phyloP scores from a whole-genome alignment of 2,797 vertebrate genomes.

The Lacerta bilineata region DNA sequence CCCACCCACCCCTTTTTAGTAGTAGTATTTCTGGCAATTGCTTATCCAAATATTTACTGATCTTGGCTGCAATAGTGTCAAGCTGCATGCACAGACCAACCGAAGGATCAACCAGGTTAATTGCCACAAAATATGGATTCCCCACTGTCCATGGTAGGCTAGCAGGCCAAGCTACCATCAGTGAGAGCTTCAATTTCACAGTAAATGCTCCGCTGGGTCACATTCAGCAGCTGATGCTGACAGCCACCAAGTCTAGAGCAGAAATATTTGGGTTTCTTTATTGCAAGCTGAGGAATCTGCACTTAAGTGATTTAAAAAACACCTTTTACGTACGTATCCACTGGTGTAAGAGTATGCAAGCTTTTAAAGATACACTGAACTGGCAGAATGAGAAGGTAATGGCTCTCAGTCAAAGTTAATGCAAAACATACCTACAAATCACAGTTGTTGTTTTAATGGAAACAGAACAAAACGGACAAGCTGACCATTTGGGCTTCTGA shows the following conservation, averaged over 20 bases:
- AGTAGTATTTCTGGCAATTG: background rate
- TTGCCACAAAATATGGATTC: conserved; percentile 8
- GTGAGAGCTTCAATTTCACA: conserved; percentile 27
- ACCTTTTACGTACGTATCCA: too few relatives aligned
- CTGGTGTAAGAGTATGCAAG: background rate
- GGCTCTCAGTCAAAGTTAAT: too few relatives aligned
- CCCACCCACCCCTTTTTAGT: too few relatives aligned
- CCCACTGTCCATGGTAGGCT: background rate
- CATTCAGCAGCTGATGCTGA: conserved; percentile 4
- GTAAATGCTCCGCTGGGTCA: background rate
- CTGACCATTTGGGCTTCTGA: background rate
- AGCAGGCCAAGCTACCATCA: background rate
- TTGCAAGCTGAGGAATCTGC: background rate
- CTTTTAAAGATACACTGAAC: background rate
- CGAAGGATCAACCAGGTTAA: background rate
- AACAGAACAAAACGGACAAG: background rate
- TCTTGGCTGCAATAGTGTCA: background rate
- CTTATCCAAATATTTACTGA: background rate
- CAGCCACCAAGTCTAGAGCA: background rate
- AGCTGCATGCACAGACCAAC: background rate
- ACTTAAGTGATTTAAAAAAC: background rate
- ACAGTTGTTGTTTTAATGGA: background rate
- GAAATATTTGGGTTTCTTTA: background rate
- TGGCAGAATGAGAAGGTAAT: background rate
- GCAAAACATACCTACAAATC: background rate